Base-by-base conservation (phyloP, 2,797 vertebrate genomes). In the Mallotus villosus region DNA sequence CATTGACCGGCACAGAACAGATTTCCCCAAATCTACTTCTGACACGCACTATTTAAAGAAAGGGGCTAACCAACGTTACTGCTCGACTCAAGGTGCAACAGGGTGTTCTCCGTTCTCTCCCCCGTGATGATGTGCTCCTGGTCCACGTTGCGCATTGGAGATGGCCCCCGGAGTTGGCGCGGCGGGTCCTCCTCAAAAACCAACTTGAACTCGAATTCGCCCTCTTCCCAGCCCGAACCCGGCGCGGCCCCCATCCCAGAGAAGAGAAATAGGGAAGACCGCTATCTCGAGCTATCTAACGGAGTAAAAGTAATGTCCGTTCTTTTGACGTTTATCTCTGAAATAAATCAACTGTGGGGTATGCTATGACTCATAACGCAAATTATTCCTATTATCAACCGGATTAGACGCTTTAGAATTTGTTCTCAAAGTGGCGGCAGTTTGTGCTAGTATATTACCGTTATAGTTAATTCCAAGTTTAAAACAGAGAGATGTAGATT, bases 121-220 rank as follows among this genome's bases (percentile, higher is more conserved):
- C 79, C 87, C 73, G 85, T 72, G 17, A 32, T 75, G 62, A 82
- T 75, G 85, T 74, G 78, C 69, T 90, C 88, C 70, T 78, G 78
- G 69, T 86, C 85, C 77, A 84, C 76, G n/a, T 71, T 27, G 83
- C 80, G 83, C 79, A 71, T 85, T 77, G 88, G 86, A 73, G 84
- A 73, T 63, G 84, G 85, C 85, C 92, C 76, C 91, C 78, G 29
- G 88, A 83, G 79, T 85, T 82, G 90, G 59, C 89, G 83, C 74
- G 89, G 90, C 73, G 92, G 92, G 69, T 95, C 92, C 82, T 96
- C 96, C 79, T 96, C 96, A 86, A 97, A 97, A 82, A 96, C 94
- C 88, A 96, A 87, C 87, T 95, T 95, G 90, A 97, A 97, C 83
- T 97, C 95, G 83, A 97, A 94, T 89, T 97, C 96, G 79, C 94